Evolutionary conservation across 2,888 invertebrate species (phyloP), one percentile per base, ranked within the genome.

Genomic region (Caenorhabditis japonica): DNA sequence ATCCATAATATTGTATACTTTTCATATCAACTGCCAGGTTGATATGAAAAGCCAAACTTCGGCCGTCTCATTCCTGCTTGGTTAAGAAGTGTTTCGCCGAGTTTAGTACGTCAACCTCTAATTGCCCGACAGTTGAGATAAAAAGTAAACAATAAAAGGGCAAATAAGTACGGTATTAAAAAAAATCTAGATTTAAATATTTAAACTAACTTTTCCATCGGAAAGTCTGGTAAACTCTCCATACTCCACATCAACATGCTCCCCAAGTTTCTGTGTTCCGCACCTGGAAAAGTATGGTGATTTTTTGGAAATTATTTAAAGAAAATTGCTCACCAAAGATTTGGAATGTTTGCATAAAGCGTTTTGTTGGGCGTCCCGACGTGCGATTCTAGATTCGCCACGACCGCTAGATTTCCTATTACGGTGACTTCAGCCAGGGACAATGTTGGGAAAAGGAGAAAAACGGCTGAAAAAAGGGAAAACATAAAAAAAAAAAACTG

Each of bases 341-440:
- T 75, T 15, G 30, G 62, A 44, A 79, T 61, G 33, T 70, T 39
- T 3, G 69, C 79, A 17, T 59, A 56, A 33, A 79, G 71, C 15
- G 55, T 58, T 17, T 56, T 70, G 12, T 75, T 49, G 0, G 66
- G 64, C 8, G 61, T 62, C 13, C 73, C 70, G 4, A 79, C 51
- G 23, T 77, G 77, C 0, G 52, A 46, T 47, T 66, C 58, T 17
- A 68, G 75, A 17, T 27, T 56, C 10, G 75, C 79, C 4, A 79
- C 75, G 2, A 75, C 75, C 21, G 77, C 79, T 17, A 75, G 44
- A 60, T 77, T 79, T 7, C 79, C 77, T 38, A 79, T 71, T 2
- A 79, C 79, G 10, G 30, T 55, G 33, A 70, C 33, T 55, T 70
- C 56, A n/a, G 61, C 69, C 10, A 41, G 17, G 10, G 47, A 60